Evolutionary conservation across 2,888 invertebrate genomes (phyloP).

Genomic region (Temnothorax rugatulus): DNA sequence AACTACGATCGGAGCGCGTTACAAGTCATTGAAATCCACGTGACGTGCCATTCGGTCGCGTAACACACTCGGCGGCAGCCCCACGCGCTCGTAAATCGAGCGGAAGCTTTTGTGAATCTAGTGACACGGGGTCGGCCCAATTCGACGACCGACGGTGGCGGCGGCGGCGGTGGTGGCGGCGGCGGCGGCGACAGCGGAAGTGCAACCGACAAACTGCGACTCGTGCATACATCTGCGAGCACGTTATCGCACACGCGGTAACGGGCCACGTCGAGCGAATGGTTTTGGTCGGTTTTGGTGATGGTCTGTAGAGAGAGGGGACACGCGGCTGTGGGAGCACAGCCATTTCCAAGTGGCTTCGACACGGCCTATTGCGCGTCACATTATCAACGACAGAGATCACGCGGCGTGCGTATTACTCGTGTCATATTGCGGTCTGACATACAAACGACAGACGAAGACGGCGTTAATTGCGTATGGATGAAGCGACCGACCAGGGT

Average conservation of each 20-base stretch:
- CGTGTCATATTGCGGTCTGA: constrained; percentile 59
- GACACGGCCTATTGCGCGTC: constrained; percentile 61
- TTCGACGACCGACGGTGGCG: constrained; percentile 31
- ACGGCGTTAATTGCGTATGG: constrained; percentile 22
- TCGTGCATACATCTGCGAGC: constrained; percentile 66
- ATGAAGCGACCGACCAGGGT: neutral
- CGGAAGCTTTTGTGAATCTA: constrained; percentile 74
- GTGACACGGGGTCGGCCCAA: constrained; percentile 67
- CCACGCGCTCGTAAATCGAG: constrained; percentile 71
- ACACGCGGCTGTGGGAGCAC: constrained; percentile 28
- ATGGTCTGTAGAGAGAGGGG: constrained; percentile 31
- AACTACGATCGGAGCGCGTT: constrained; percentile 43
- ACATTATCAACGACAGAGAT: constrained; percentile 71
- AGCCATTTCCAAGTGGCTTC: constrained; percentile 63
- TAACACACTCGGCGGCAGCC: constrained; percentile 40
- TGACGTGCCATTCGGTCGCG: constrained; percentile 47
- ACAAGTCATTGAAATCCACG: constrained; percentile 51
- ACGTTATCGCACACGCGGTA: constrained; percentile 69
- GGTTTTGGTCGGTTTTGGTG: constrained; percentile 11
- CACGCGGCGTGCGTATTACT: constrained; percentile 61
- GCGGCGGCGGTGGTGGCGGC: neutral
- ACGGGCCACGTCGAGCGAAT: constrained; percentile 26
- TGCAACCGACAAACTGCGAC: constrained; percentile 67
- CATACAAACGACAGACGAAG: constrained; percentile 43
- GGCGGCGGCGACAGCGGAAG: constrained; percentile 11